Conservation (phyloP, 1,140 invertebrate species). For the Drosophila bifasciata region DNA sequence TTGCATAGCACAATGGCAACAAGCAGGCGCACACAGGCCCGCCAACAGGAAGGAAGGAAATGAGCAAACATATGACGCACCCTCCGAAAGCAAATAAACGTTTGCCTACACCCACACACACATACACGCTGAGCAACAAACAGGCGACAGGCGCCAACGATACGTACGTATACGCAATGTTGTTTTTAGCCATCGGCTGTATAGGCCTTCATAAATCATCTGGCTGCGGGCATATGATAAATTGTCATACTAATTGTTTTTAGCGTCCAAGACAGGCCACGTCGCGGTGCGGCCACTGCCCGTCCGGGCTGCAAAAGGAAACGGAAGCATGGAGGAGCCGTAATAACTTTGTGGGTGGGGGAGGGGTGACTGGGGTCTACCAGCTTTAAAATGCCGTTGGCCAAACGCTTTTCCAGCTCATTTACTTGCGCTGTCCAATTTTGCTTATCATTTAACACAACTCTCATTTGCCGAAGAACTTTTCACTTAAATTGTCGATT, state of each 20-base stretch:
- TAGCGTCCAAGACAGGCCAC: constrained; percentile 66
- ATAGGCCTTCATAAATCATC: constrained; percentile 77
- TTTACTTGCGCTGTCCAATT: constrained; percentile 65
- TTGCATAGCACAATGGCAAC: constrained; percentile 62
- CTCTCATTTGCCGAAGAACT: constrained; percentile 5
- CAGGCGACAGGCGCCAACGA: not conserved
- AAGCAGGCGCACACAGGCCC: constrained; percentile 19
- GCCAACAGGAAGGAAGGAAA: constrained; percentile 68
- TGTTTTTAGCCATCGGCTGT: constrained; percentile 22
- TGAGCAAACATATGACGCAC: constrained; percentile 73
- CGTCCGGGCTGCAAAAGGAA: not conserved
- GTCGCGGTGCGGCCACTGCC: constrained; percentile 27
- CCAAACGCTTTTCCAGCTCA: constrained; percentile 47
- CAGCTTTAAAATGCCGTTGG: constrained; percentile 42
- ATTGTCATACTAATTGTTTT: constrained; percentile 84
- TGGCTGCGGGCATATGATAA: constrained; percentile 75
- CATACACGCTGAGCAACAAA: not conserved
- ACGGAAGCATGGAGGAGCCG: not conserved
- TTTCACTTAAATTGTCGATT: constrained; percentile 7
- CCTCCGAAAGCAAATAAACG: constrained; percentile 70
- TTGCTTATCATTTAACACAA: constrained; percentile 60
- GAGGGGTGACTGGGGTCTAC: constrained; percentile 17
- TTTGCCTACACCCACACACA: constrained; percentile 28
- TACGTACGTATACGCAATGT: constrained; percentile 38
- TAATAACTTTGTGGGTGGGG: constrained; percentile 3